Conservation (phyloP, 2,797 vertebrate species). For the Danio aesculapii region DNA sequence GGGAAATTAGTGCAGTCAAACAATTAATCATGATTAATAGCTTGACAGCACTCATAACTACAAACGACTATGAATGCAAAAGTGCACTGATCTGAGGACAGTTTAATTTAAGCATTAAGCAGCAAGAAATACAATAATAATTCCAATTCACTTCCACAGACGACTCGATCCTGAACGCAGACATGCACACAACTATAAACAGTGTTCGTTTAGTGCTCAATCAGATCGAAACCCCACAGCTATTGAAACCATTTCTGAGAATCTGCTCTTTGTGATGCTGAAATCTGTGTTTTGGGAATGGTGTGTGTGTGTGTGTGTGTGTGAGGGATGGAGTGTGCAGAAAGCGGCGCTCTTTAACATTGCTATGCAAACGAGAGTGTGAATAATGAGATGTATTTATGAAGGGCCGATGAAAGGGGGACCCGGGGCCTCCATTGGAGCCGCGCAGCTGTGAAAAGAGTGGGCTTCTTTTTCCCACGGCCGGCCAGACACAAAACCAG, state of each 20-base stretch:
- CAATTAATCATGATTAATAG: no score
- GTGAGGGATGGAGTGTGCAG: slow-evolving; percentile 58
- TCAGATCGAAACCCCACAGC: neutral
- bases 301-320: neutral
- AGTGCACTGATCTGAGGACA: neutral
- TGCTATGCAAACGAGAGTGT: slow-evolving; percentile 82
- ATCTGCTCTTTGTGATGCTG: neutral
- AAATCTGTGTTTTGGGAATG: neutral
- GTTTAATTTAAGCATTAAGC: slow-evolving; percentile 3
- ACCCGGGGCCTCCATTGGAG: slow-evolving; percentile 79
- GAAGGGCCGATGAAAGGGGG: slow-evolving; percentile 69
- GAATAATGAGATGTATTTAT: slow-evolving; percentile 92
- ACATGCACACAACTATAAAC: neutral
- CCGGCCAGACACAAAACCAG: slow-evolving; percentile 86
- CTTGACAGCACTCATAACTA: no score
- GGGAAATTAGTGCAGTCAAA: no score
- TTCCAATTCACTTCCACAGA: neutral
- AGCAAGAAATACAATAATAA: neutral
- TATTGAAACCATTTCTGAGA: neutral
- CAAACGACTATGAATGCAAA: neutral
- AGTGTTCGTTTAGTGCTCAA: slow-evolving; percentile 12
- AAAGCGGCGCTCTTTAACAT: slow-evolving; percentile 81
- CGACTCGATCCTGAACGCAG: no score
- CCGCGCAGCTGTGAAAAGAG: slow-evolving; percentile 93
- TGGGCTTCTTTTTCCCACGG: slow-evolving; percentile 93